Percentiles rank a stretch among this genome's conserved stretches.
phyloP scores from a whole-genome alignment of 2,113 vertebrate species.

The Chlorodrepanis virens region DNA sequence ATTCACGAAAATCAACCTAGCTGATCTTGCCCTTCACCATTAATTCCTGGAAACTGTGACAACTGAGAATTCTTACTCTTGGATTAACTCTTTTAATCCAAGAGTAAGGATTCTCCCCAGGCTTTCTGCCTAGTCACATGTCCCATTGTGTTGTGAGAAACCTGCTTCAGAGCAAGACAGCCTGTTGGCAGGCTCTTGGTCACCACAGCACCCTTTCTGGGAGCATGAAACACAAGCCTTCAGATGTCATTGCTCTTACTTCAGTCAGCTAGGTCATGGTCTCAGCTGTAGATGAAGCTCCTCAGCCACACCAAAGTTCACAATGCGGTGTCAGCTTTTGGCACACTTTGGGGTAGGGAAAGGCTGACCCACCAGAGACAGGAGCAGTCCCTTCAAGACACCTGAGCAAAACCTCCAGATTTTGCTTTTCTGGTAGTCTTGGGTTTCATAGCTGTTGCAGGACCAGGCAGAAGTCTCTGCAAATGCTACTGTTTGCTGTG shows the following conservation, averaged over 20 bases:
- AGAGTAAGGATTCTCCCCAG: not conserved
- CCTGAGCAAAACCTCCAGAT: not conserved
- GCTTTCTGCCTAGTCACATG: not conserved
- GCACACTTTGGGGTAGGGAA: not conserved
- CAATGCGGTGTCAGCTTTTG: not conserved
- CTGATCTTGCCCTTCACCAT: not conserved
- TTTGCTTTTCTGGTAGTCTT: not conserved
- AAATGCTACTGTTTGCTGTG: not conserved
- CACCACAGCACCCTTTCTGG: not conserved
- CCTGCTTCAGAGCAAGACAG: not conserved
- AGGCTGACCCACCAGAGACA: not conserved
- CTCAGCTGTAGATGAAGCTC: not conserved
- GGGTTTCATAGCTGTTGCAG: not conserved
- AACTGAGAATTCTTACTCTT: not conserved
- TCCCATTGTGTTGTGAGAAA: rapidly evolving
- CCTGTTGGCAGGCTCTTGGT: not conserved
- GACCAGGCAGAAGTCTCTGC: not conserved
- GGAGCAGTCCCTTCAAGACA: not conserved
- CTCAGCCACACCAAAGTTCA: not conserved
- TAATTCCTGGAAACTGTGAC: slow-evolving; percentile 10
- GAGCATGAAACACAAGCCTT: not conserved
- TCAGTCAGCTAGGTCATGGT: not conserved
- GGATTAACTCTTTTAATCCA: not conserved
- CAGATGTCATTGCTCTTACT: not conserved
- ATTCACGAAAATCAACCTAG: not conserved